phyloP scores from a whole-genome alignment of 2,888 invertebrate species.

The Eristalis intricaria region DNA sequence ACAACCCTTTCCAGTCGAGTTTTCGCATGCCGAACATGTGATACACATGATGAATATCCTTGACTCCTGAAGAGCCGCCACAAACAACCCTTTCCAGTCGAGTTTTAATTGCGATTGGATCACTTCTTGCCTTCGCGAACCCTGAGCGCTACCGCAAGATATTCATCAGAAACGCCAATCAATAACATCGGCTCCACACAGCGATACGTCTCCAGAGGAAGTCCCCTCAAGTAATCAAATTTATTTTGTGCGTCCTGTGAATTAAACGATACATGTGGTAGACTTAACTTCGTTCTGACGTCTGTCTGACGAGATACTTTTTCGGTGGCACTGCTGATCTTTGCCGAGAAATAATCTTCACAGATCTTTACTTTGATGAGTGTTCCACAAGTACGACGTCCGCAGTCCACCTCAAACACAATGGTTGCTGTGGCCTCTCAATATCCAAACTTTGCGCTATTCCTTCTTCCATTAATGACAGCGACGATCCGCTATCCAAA shows the following conservation, averaged over 20 bases:
- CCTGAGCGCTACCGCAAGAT: background rate
- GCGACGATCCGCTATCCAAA: background rate
- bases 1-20: background rate
- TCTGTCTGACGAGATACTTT: background rate
- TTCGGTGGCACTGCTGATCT: background rate
- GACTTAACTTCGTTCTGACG: background rate
- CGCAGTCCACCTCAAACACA: conserved; percentile 18
- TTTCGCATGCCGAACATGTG: background rate
- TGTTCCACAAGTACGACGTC: background rate
- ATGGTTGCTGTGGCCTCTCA: background rate
- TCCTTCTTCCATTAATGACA: background rate
- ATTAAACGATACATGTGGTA: background rate
- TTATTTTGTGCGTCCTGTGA: background rate
- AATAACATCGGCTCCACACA: background rate
- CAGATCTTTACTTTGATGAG: background rate
- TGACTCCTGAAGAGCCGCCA: background rate
- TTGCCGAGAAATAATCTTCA: too few species aligned
- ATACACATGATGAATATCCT: background rate
- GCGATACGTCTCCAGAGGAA: background rate
- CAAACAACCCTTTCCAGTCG: background rate
- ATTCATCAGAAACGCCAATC: background rate
- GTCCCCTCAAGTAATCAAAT: background rate
- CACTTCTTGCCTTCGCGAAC: background rate
- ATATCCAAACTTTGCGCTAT: background rate
- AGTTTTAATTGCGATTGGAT: background rate